Conservation (phyloP, 2,888 invertebrate species). For the Lasioglossum pauxillum region DNA sequence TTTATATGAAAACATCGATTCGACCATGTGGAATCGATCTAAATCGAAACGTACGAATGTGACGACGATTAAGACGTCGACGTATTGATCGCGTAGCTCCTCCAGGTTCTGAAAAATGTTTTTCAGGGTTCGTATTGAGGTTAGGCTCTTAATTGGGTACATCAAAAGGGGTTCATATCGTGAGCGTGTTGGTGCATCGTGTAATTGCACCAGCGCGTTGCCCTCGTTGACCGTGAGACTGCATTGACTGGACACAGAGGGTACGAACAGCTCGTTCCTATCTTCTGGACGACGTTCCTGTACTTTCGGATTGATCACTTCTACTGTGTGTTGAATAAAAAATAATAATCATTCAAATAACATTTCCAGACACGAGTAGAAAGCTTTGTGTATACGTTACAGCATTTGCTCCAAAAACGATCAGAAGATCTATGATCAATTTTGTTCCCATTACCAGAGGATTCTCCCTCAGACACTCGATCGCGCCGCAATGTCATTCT, state of each 20-base stretch:
- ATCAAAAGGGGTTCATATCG: constrained; percentile 86
- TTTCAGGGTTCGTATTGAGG: constrained; percentile 86
- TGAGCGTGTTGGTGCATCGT: constrained; percentile 85
- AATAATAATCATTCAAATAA: background rate
- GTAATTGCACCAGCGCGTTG: constrained; percentile 87
- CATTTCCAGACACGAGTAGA: background rate
- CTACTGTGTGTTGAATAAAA: constrained; percentile 85
- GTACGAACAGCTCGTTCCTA: constrained; percentile 87
- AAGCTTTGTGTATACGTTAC: background rate
- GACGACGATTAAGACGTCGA: constrained; percentile 90
- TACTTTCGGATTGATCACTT: constrained; percentile 89
- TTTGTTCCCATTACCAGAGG: background rate
- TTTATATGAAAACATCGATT: background rate
- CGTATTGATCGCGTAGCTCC: constrained; percentile 84
- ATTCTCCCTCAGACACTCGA: background rate
- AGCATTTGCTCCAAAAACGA: background rate
- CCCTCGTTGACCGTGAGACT: constrained; percentile 89
- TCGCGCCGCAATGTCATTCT: no score
- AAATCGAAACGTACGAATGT: constrained; percentile 83
- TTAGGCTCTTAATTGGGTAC: constrained; percentile 87
- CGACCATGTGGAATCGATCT: background rate
- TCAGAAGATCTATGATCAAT: background rate
- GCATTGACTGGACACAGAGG: constrained; percentile 89
- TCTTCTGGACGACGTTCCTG: constrained; percentile 85
- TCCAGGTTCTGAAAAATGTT: constrained; percentile 85